Base-by-base conservation (phyloP, 2,113 vertebrate genomes). In the Pholis gunnellus region DNA sequence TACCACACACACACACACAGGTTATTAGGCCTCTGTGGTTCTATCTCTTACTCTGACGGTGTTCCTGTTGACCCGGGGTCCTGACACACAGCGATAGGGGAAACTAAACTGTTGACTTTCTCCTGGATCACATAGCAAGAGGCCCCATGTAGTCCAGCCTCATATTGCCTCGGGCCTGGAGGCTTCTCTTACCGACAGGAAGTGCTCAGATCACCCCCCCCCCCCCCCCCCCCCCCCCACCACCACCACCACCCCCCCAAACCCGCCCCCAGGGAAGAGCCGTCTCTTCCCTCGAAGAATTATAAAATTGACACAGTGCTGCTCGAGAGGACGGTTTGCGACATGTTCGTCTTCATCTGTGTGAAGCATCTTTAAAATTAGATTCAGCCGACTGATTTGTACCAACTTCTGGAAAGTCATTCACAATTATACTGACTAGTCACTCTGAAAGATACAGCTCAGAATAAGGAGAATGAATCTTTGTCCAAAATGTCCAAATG, bases 61-160 rank as follows among this genome's bases (percentile, higher is more conserved):
- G 90, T 87, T 89, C 83, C 79, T 89, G 89, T 93, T 94, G 93
- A 93, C 92, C 90, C 0, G 60, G 82, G 90, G 89, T 93, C 92
- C 85, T 89, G 90, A 60, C 86, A 80, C 81, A 84, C 88, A 88
- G 86, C 54, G 89, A 94, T 94, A 94, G 85, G 11, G 83, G 79
- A 90, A 87, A 87, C 92, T 93, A 94, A 93, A 93, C 86, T 91
- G 93, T 94, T 92, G 92, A 94, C 92, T 93, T 94, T 94, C 81
- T 89, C 83, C 83, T 66, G 85, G 89, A 94, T 94, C 92, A 87
- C 89, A 92, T 91, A 88, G 89, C 89, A 79, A 59, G 84, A 85
- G 87, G 90, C 89, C 87, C 89, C 79, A 78, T 84, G 85, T 81
- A 86, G 92, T 86, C 87, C 84, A 65, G 79, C 89, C 88, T 87